Evolutionary conservation across 2,888 invertebrate genomes (phyloP), one percentile per base, ranked within the genome.

Genomic region (Athalia circularis): DNA sequence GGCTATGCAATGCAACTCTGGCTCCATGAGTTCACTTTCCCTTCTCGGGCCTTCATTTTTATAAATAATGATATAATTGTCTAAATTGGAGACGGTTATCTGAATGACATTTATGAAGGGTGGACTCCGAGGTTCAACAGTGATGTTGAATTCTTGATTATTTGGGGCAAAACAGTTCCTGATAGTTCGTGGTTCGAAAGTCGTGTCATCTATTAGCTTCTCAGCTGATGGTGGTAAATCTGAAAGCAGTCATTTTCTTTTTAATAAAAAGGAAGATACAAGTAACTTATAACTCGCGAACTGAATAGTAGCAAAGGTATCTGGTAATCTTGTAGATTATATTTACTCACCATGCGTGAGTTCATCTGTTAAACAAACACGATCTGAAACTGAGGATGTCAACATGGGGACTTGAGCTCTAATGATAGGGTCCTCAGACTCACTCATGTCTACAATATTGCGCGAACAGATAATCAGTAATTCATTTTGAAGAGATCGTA

Each of bases 341-440:
- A 75, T 52, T 83, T 85, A 86, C 87, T 29, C 76, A 74, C 82
- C 74, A 68, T 80, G 78, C 76, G 83, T 77, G 11, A 43, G 29
- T 11, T 83, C 83, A 70, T 88, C 88, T 0, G 86, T 88, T 11
- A 88, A 84, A 15, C 15, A 67, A 83, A 79, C 84, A 88, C 0
- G 88, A 86, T 80, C 87, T 86, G 29, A 29, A 29, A 29, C 29
- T 29, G 29, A 29, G 4, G 82, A 83, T n/a, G 87, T 82, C 80
- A 86, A 85, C 87, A 87, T 88, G n/a, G 88, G 88, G 78, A 87
- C 88, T 82, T 88, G 88, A 77, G 86, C 86, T 43, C 87, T 3
- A 2, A 29, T 29, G 0, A 1, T 29, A 29, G 29, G 29, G 29
- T 29, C 0, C 29, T 29, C 29, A 29, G 29, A 29, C 29, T 29